A percentile compares a stretch with the other conserved stretches of the same genome.
phyloP scores from a whole-genome alignment of 2,797 vertebrate species.

The Syngnathus rostellatus region DNA sequence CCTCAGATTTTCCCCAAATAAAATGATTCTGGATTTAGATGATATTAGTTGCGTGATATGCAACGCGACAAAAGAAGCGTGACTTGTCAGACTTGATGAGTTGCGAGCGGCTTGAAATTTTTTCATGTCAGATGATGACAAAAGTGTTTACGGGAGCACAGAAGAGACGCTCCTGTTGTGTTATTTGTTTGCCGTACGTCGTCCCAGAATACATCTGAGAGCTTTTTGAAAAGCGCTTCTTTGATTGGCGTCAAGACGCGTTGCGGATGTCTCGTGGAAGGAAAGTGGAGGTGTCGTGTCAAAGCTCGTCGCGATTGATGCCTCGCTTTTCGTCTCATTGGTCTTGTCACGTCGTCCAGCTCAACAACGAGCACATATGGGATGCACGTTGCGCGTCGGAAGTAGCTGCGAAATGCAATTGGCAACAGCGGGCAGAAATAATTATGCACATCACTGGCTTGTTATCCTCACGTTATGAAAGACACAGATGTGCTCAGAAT shows the following conservation, averaged over 20 bases:
- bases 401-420: not conserved
- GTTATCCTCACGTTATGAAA: not conserved
- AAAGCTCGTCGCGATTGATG: too few relatives aligned
- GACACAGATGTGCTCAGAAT: not conserved
- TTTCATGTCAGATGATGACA: conserved; percentile 4
- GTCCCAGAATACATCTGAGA: conserved; percentile 42
- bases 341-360: not conserved
- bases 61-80: not conserved
- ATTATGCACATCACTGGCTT: not conserved
- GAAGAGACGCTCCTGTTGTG: conserved; percentile 12
- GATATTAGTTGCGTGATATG: not conserved
- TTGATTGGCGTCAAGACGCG: conserved; percentile 9
- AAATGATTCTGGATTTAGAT: too few relatives aligned
- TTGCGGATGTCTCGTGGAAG: conserved; percentile 3
- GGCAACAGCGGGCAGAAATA: not conserved
- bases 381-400: too few relatives aligned
- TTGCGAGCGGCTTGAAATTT: not conserved
- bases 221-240: conserved; percentile 28
- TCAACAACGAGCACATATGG: not conserved
- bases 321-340: not conserved
- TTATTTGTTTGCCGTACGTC: conserved; percentile 9
- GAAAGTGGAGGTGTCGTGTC: conserved; percentile 31
- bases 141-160: conserved; percentile 14
- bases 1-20: too few relatives aligned
- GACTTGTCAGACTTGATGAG: not conserved